Evolutionary conservation across 1,140 invertebrate species (phyloP), one percentile per base, ranked within the genome.

Genomic region (Diorhabda sublineata): DNA sequence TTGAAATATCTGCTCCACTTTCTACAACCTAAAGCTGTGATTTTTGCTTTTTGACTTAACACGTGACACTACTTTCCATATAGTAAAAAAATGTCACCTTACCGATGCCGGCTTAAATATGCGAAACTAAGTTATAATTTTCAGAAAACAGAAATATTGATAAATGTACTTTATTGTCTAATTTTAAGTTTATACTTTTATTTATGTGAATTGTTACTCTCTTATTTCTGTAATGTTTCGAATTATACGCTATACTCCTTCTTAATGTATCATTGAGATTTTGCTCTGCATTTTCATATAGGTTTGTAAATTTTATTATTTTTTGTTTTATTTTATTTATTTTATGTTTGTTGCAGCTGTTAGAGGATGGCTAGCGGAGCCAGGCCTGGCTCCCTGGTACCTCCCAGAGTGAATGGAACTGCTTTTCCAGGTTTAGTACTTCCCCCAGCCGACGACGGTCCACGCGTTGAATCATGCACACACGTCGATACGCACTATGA

Each of bases 401-500:
- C 79, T 57, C 79, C 79, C n/a, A 69, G 74, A 57, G 70, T 74
- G 45, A 78, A 74, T 70, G 73, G 73, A 57, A 73, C 70, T 45
- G 69, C 71, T n/a, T 69, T 75, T 8, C 77, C 78, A n/a, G 68
- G 65, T 7, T 52, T 57, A 45, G 56, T 74, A 69, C 45, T 69
- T 69, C 58, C 66, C 45, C 70, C 71, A 42, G 75, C 75, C 42
- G 44, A 67, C 9, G 77, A 78, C 70, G 74, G 72, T 42, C 77
- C 79, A 44, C 73, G 77, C 64, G 73, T 80, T 5, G 77, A 81
- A 59, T 71, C 75, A 61, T 87, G 87, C 75, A 77, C 83, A 9
- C 79, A 81, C 58, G 81, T 86, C 57, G 82, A 84, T 73, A 83
- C 82, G 60, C 78, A 87, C 70, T 88, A 88, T 78, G 82, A 86